Conservation (phyloP, 2,797 vertebrate genomes). For the Rhynchotus rufescens region DNA sequence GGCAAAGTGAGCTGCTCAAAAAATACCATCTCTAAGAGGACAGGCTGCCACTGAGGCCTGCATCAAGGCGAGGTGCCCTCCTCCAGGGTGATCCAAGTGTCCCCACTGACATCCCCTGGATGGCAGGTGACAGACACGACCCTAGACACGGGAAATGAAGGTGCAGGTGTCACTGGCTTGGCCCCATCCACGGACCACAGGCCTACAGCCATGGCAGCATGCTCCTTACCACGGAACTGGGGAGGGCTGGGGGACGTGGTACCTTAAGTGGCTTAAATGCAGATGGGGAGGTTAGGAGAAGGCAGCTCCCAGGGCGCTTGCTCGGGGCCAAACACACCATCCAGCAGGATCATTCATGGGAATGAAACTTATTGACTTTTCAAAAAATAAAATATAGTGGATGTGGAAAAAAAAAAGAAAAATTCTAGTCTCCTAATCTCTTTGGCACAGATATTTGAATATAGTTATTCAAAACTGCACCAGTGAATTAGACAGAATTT, state of each 20-base stretch:
- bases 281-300: neutral
- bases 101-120: rapidly evolving
- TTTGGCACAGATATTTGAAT: neutral
- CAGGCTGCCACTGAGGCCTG: rapidly evolving
- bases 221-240: rapidly evolving
- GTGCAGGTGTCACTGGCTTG: neutral
- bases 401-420: rapidly evolving
- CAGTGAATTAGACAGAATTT: neutral
- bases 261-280: neutral
- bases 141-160: rapidly evolving
- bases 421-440: neutral
- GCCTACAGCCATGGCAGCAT: neutral
- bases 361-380: neutral
- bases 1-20: conserved; percentile 91
- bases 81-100: rapidly evolving
- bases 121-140: neutral
- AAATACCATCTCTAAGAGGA: conserved; percentile 84
- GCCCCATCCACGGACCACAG: neutral
- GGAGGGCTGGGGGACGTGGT: neutral
- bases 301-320: neutral
- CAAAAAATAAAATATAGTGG: neutral
- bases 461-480: neutral
- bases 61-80: rapidly evolving
- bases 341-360: neutral
- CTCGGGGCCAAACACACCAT: neutral